Percentiles rank a stretch among this genome's conserved stretches.
These are phyloP conservation scores for Channallabes apus DNA, from an alignment of 2,797 vertebrate genomes.

Conservation along the genomic window DNA sequence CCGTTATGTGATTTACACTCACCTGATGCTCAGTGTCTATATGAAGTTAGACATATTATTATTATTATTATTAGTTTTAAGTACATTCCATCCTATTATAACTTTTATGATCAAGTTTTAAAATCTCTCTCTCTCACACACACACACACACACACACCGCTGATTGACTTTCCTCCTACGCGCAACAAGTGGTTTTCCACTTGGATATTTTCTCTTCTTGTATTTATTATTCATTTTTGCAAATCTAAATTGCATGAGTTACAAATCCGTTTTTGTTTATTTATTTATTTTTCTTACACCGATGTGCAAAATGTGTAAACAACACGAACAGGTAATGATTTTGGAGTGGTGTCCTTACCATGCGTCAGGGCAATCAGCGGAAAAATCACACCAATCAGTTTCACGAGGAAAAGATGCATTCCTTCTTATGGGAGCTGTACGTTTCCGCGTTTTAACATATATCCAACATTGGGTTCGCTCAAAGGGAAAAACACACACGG, in stretches of 20 bases:
- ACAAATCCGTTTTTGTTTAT: background rate
- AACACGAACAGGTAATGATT: background rate
- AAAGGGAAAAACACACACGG: constrained; percentile 30
- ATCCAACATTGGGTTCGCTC: constrained; percentile 68
- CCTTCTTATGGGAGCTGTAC: constrained; percentile 69
- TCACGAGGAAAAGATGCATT: constrained; percentile 76
- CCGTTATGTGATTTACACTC: constrained; percentile 9
- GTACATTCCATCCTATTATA: background rate
- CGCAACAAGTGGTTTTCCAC: constrained; percentile 46
- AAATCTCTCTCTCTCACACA: background rate
- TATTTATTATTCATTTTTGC: background rate
- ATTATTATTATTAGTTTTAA: background rate
- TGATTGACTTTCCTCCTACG: background rate
- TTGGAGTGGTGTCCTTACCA: constrained; percentile 65
- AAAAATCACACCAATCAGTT: constrained; percentile 74
- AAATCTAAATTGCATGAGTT: background rate
- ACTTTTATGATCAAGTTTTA: background rate
- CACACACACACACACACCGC: too few species aligned
- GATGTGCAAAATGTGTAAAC: too few species aligned
- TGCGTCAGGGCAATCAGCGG: constrained; percentile 69
- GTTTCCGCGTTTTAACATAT: constrained; percentile 77
- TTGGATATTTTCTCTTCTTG: background rate
- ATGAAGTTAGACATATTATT: background rate
- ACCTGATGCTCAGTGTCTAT: background rate
- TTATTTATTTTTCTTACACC: background rate